Evolutionary conservation across 2,113 vertebrate species (phyloP), one percentile per base, ranked within the genome.

Genomic region (Nycticryphes semicollaris): DNA sequence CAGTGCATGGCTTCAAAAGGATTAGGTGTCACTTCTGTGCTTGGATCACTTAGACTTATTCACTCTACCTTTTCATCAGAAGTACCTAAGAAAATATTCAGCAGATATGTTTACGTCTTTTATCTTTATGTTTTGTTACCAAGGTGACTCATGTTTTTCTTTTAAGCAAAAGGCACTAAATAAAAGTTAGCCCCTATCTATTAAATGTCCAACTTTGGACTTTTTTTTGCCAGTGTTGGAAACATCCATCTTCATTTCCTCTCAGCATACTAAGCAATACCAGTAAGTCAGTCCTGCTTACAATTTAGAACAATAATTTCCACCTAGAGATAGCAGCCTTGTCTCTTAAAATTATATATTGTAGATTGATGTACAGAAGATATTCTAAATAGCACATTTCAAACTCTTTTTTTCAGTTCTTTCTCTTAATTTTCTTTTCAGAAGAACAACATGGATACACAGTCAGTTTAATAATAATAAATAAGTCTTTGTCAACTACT

Each of bases 211-310:
- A 73, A 4, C 22, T 64, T 56, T 53, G 15, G 31, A 24, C 6
- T 45, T 43, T 9, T 0, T 89, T 90, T 89, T 68, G 39, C 30
- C 33, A 37, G 19, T 64, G 39, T 41, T 90, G 33, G 45, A 83
- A 93, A 84, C 4, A 87, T 72, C 25, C 43, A 57, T 89, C 93
- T 93, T 75, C n/a, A 51, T 62, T 95, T 95, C 56, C 56, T 90
- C 24, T 87, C 76, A 90, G 18, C 57, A 9, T 94, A 69, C 60
- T n/a, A 91, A 84, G 68, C 39, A 90, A 57, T 78, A 73, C 35
- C 51, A 75, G 51, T 35, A 93, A 72, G 68, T 20, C 47, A 75
- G 14, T 67, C 13, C 35, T 87, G 22, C 57, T 87, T 90, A 59
- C 27, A 50, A 45, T 48, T 89, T 37, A 72, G 9, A 78, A 39